A percentile compares a stretch with the other conserved stretches of the same genome.
These are phyloP conservation scores for Loris lydekkerianus DNA, from an alignment of 2,797 vertebrate species.

Conservation along the genomic window DNA sequence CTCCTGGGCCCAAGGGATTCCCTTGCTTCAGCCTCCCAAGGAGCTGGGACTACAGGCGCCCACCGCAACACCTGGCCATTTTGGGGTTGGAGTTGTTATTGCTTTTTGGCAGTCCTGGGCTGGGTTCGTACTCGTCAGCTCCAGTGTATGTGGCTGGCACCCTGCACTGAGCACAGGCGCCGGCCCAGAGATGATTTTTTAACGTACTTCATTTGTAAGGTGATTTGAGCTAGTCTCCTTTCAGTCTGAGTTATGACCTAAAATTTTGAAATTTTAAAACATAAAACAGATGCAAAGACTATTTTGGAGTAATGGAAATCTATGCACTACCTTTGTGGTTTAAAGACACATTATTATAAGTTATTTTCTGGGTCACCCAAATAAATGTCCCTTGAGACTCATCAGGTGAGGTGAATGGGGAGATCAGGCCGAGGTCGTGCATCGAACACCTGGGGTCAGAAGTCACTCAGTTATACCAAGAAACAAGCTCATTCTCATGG, in stretches of 20 bases:
- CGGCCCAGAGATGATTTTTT: not conserved
- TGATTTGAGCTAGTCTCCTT: not conserved
- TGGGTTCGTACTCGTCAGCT: no score
- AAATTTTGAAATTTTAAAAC: conserved; percentile 6
- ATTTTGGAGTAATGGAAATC: not conserved
- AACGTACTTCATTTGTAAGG: not conserved
- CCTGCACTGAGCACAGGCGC: no score
- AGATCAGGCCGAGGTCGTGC: not conserved
- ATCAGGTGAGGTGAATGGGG: not conserved
- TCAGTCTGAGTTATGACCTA: not conserved
- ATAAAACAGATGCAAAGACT: not conserved
- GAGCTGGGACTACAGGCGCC: no score
- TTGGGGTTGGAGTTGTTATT: no score
- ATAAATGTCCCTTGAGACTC: not conserved
- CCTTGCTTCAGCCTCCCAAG: no score
- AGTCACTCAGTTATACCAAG: not conserved
- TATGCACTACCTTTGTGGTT: not conserved
- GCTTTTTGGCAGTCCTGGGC: no score
- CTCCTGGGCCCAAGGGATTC: no score
- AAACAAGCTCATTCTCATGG: not conserved
- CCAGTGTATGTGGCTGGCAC: no score
- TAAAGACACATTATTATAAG: not conserved
- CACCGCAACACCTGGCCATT: no score
- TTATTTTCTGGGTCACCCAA: not conserved
- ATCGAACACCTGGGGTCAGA: not conserved